Evolutionary conservation across 2,113 vertebrate species (phyloP).

Genomic region (Pterocles orientalis): DNA sequence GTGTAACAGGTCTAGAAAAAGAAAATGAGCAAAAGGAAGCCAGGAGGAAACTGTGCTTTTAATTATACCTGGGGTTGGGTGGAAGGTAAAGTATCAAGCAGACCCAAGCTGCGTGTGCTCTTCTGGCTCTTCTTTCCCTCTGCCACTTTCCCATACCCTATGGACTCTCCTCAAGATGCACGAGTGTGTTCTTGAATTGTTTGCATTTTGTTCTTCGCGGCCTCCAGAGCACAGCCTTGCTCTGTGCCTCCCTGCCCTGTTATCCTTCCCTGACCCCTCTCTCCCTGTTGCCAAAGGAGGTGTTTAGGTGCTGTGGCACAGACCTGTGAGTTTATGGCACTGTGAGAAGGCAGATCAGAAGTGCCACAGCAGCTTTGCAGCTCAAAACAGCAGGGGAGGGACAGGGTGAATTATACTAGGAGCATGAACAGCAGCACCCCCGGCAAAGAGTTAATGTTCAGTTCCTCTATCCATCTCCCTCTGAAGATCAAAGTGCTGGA

Average conservation of each 20-base stretch:
- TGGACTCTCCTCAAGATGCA: no score
- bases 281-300: neutral
- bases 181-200: neutral
- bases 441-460: neutral
- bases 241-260: neutral
- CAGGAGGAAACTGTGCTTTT: conserved; percentile 1
- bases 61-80: conserved; percentile 22
- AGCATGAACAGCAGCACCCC: neutral
- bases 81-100: neutral
- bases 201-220: neutral
- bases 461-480: neutral
- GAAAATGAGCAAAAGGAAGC: neutral
- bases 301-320: neutral
- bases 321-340: neutral
- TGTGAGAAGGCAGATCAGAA: neutral
- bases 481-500: neutral
- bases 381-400: fast-evolving
- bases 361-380: neutral
- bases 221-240: neutral
- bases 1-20: conserved; percentile 26
- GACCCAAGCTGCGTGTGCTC: neutral
- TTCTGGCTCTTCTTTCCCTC: neutral
- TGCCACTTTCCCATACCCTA: neutral
- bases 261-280: neutral
- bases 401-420: neutral